Evolutionary conservation across 35 echinoderm and acorn worm genomes (phyloP).

Genomic region (Apostichopus parvimensis): DNA sequence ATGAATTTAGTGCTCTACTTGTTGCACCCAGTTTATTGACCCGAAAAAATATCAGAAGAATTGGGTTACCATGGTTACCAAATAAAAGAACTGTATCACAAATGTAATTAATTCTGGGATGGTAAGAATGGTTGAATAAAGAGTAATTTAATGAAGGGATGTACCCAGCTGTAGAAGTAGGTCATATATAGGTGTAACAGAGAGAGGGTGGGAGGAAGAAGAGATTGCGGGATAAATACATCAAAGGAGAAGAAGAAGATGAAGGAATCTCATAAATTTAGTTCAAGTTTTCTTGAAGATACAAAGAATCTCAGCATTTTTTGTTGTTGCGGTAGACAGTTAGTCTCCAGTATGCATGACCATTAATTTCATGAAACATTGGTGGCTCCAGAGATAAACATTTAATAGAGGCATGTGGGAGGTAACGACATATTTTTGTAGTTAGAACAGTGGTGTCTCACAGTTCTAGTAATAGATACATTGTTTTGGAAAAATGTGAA

Average conservation of each 20-base stretch:
- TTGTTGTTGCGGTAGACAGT: too few species aligned
- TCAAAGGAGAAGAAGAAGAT: neutral
- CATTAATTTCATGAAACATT: too few species aligned
- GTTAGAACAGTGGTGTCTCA: too few species aligned
- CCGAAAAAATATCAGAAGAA: slow-evolving; percentile 7
- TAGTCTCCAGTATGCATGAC: too few species aligned
- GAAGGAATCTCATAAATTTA: too few species aligned
- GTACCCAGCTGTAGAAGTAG: neutral
- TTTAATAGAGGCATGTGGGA: too few species aligned
- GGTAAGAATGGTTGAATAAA: neutral
- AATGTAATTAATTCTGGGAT: neutral
- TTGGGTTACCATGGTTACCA: neutral
- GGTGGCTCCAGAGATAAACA: too few species aligned
- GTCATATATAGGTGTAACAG: neutral
- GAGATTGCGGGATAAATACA: neutral
- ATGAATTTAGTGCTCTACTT: slow-evolving; percentile 21
- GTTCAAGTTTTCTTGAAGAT: too few species aligned
- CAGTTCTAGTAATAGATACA: too few species aligned
- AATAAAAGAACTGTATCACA: neutral
- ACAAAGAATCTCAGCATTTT: too few species aligned
- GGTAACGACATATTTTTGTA: too few species aligned
- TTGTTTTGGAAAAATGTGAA: too few species aligned
- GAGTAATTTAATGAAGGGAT: neutral
- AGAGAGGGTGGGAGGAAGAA: neutral
- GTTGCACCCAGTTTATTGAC: slow-evolving; percentile 12